phyloP scores from a whole-genome alignment of 2,113 vertebrate genomes.

The Cynocephalus volans region DNA sequence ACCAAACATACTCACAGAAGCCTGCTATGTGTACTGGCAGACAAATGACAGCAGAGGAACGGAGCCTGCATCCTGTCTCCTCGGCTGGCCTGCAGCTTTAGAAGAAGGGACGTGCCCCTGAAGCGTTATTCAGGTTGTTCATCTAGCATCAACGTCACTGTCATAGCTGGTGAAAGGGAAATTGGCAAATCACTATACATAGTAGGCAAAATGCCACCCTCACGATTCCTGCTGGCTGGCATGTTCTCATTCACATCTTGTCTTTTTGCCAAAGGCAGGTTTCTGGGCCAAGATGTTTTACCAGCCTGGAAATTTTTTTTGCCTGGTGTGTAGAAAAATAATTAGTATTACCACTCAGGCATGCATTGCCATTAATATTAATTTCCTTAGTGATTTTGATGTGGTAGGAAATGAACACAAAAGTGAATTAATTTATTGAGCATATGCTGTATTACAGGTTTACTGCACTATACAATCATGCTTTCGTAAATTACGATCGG shows the following conservation, averaged over 20 bases:
- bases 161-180: neutral
- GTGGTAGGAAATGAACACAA: neutral
- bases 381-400: neutral
- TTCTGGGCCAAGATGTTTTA: slow-evolving; percentile 59
- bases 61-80: neutral
- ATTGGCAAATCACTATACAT: slow-evolving; percentile 25
- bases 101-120: neutral
- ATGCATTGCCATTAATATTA: neutral
- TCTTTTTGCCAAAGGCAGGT: slow-evolving; percentile 55
- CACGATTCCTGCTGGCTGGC: neutral
- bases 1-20: neutral
- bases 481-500: neutral
- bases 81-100: neutral
- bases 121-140: slow-evolving; percentile 25
- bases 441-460: neutral
- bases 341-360: slow-evolving; percentile 28
- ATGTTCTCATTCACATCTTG: neutral
- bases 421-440: neutral
- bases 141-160: slow-evolving; percentile 25
- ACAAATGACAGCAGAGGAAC: slow-evolving; percentile 63
- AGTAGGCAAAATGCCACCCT: slow-evolving; percentile 61
- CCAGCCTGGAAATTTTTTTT: neutral
- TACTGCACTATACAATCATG: neutral
- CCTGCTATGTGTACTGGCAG: slow-evolving; percentile 58
- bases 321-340: neutral